Conservation (phyloP, 2,888 invertebrate species). For the Acleris emargana region DNA sequence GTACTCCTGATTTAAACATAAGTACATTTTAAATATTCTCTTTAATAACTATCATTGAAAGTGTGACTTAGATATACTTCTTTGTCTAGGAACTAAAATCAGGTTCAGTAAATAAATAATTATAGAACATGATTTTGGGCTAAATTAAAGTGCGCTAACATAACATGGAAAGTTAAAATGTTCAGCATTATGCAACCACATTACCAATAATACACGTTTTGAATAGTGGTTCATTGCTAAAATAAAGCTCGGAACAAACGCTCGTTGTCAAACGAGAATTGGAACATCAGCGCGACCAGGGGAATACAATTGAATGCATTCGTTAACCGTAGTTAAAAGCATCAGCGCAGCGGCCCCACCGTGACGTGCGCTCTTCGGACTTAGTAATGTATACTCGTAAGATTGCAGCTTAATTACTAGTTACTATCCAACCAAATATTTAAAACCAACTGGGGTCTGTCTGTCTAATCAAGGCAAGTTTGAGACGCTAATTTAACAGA, state of each 20-base stretch:
- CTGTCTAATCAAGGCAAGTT: background rate
- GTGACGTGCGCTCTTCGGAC: too few relatives aligned
- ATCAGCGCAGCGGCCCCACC: background rate
- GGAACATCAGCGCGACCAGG: background rate
- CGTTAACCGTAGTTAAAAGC: conserved; percentile 1
- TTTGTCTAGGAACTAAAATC: too few relatives aligned
- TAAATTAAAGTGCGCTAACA: too few relatives aligned
- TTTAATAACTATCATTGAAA: too few relatives aligned
- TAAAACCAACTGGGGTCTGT: too few relatives aligned
- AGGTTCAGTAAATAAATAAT: too few relatives aligned
- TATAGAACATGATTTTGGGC: too few relatives aligned
- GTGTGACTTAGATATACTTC: too few relatives aligned
- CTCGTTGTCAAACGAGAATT: conserved; percentile 12
- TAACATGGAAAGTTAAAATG: background rate
- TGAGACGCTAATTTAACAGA: conserved; percentile 19
- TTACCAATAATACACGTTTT: conserved; percentile 9
- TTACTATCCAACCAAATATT: background rate
- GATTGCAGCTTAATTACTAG: background rate
- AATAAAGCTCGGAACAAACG: conserved; percentile 15
- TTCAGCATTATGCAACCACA: background rate
- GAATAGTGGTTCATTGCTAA: conserved; percentile 15
- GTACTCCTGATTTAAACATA: too few relatives aligned
- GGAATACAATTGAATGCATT: conserved; percentile 3
- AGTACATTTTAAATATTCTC: too few relatives aligned
- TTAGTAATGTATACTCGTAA: too few relatives aligned